Evolutionary conservation across 2,113 vertebrate species (phyloP), one percentile per base, ranked within the genome.

Genomic region (Myiagra hebetior): DNA sequence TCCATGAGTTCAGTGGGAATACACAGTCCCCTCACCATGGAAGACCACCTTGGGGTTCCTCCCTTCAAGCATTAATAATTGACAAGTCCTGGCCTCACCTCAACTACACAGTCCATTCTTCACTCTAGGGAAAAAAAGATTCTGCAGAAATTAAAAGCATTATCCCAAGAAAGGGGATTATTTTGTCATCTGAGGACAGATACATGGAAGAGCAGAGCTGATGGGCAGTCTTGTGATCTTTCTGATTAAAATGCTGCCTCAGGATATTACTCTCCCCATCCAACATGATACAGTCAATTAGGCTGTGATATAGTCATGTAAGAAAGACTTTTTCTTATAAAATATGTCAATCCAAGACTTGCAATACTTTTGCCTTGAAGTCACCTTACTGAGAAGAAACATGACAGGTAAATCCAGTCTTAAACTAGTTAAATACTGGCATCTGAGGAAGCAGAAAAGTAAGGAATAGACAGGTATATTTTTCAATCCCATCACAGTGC

Each of bases 201-300:
- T 81, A 55, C 35, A 93, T 68, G 73, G 70, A 80, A 76, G 49
- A 78, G 63, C 35, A 93, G 70, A 90, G 65, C 46, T 83, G 93
- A 93, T 50, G 59, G 86, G 55, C 70, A 73, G 80, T 80, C 74
- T 81, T 74, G 79, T 49, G 39, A 87, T 89, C 77, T 85, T 96
- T 85, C 62, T 60, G 85, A 95, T 95, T 97, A 94, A 95, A 96
- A 86, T 46, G 75, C 77, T 93, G 92, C 93, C 85, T 94, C 64
- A 31, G 73, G 95, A 93, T 93, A 92, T 75, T 72, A 77, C 52
- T 67, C 16, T 39, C 22, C 56, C 70, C 35, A 30, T 47, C 30
- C 56, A 63, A 60, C 70, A 93, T n/a, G 56, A 89, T 91, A 88
- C 84, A 91, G 92, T 75, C 96, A 96, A 92, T 96, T 94, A 96